Base-by-base conservation (phyloP, 2,113 vertebrate species). In the Chaenocephalus aceratus region DNA sequence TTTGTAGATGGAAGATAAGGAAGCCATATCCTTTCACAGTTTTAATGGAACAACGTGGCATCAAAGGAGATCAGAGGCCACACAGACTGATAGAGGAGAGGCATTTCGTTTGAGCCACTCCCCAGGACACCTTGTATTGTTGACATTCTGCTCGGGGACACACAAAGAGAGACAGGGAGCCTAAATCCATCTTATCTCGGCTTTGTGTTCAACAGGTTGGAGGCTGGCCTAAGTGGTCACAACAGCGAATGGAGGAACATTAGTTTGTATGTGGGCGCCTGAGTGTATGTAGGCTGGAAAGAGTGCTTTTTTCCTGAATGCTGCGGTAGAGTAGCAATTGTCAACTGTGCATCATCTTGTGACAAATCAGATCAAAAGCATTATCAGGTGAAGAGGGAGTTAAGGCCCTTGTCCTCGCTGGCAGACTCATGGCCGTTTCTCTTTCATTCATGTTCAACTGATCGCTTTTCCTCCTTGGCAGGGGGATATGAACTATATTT, bases 31-130 rank as follows among this genome's bases (percentile, higher is more conserved):
- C 64, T 75, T 90, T 84, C 79, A 82, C 86, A 77, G 67, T 79
- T 89, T 89, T 86, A 88, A 88, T 89, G 54, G 79, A 91, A 90
- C 61, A 48, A 60, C 72, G 56, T 15, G 15, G 60, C 57, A 87
- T 92, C 88, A 91, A 86, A 90, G 82, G 64, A 69, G 81, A 84
- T 91, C 84, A 76, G 75, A 86, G 81, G 67, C 72, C 65, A 83
- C 56, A 49, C 75, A 23, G 64, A 45, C 75, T 76, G 78, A 83
- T 72, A 58, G 65, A 82, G 76, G 61, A 72, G 71, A 76, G 83
- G 63, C 63, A 49, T 86, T 86, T 78, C 41, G 69, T 83, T 66
- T 80, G 68, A 91, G 86, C 66, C 77, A 76, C 88, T 88, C 83
- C 76, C 69, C 65, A 1, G 62, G 81, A 83, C 65, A 74, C 79